Evolutionary conservation across 2,113 vertebrate genomes (phyloP), one percentile per base, ranked within the genome.

Genomic region (Ciconia stormi): DNA sequence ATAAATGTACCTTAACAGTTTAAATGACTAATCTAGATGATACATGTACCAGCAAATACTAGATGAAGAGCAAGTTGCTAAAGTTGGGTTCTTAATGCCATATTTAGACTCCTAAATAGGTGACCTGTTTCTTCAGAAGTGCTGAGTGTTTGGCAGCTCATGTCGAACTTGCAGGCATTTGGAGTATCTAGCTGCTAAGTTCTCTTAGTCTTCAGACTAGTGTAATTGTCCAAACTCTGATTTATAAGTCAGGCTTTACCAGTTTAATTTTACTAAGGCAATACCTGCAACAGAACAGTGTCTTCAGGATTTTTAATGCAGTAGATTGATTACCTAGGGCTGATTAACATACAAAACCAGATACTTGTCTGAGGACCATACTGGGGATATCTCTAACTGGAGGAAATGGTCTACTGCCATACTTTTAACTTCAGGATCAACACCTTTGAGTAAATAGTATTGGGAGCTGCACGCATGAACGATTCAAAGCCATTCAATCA

Each of bases 321-420:
- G 18, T 66, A 26, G 36, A 21, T 52, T 49, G 59, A n/a, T 76
- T 87, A 22, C 8, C 26, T 52, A 25, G 11, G 16, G 1, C 52
- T 95, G 52, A 59, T 92, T 25, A 66, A 42, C 16, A 32, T 58
- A 19, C 8, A 76, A 34, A 71, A 26, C 1, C 12, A 69, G 56
- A 1, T 82, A 32, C 26, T 66, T 82, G n/a, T 71, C 58, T 63
- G 52, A 32, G 59, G 17, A 55, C 29, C 19, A 3, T 56, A 21
- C 11, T 44, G 56, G 58, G 30, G 16, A 16, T 91, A 34, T 59
- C 42, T 71, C 26, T 69, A 22, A 50, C 5, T 56, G 42, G 38
- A 55, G 11, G 59, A 72, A 56, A 50, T 0, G 0, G 5, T 44
- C 38, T 62, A 2, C 14, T 22, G 56, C 46, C 18, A 5, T 59